Evolutionary conservation across 2,888 invertebrate genomes (phyloP).

Genomic region (Sclerodermus sp.): DNA sequence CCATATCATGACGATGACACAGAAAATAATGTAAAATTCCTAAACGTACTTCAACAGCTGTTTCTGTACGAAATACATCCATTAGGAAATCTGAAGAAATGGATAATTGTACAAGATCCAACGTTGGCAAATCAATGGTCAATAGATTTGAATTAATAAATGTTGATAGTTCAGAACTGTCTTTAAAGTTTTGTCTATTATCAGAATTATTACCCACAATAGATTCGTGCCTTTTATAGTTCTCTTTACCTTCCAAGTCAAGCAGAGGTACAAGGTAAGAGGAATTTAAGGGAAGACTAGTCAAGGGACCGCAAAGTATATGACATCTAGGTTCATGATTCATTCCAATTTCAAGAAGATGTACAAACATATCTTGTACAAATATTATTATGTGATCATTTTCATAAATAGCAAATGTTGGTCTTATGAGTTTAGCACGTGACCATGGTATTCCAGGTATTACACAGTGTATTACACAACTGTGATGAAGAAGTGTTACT

Average conservation of each 20-base stretch:
- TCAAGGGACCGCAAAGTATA: constrained; percentile 67
- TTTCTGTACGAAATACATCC: constrained; percentile 70
- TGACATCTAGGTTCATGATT: constrained; percentile 84
- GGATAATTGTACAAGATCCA: constrained; percentile 71
- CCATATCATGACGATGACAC: constrained; percentile 75
- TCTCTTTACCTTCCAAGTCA: constrained; percentile 56
- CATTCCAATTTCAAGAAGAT: constrained; percentile 80
- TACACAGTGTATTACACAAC: constrained; percentile 80
- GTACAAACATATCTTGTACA: constrained; percentile 82
- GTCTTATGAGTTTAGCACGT: constrained; percentile 73
- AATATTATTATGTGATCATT: constrained; percentile 81
- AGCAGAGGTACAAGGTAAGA: constrained; percentile 71
- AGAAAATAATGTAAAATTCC: constrained; percentile 83
- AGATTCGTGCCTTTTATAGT: constrained; percentile 42
- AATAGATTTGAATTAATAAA: constrained; percentile 23
- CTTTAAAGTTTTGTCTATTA: not conserved
- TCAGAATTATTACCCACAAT: constrained; percentile 2
- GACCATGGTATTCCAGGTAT: constrained; percentile 81
- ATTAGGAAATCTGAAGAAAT: constrained; percentile 70
- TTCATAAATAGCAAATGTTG: constrained; percentile 75
- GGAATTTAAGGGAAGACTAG: constrained; percentile 61
- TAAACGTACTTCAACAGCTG: constrained; percentile 71
- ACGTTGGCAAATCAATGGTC: constrained; percentile 70
- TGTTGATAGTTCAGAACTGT: constrained; percentile 10
- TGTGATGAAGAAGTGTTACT: constrained; percentile 79